phyloP scores from a whole-genome alignment of 2,888 invertebrate species.

The Tenthredo notha region DNA sequence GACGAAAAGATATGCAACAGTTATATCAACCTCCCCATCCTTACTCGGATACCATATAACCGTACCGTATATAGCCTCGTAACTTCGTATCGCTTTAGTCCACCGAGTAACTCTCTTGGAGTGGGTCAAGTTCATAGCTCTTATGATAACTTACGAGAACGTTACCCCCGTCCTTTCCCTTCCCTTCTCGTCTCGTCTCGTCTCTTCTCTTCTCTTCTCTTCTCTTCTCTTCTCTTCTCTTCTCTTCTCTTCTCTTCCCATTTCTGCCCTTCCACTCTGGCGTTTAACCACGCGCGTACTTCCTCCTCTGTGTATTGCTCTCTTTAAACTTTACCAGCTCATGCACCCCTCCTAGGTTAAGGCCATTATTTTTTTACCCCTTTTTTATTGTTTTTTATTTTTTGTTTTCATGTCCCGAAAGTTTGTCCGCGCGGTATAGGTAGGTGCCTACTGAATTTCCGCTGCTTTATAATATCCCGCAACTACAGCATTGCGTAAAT shows the following conservation, averaged over 20 bases:
- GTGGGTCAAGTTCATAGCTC: constrained; percentile 76
- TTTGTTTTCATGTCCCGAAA: not conserved
- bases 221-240: not conserved
- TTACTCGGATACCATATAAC: not conserved
- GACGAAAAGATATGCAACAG: constrained; percentile 51
- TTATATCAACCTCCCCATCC: not conserved
- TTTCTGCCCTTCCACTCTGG: constrained; percentile 23
- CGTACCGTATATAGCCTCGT: constrained; percentile 11
- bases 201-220: constrained; percentile 45
- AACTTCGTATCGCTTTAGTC: constrained; percentile 29
- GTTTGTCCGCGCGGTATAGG: not conserved
- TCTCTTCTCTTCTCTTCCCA: constrained; percentile 50
- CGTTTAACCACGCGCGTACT: constrained; percentile 28
- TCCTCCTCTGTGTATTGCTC: constrained; percentile 32
- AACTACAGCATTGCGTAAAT: not conserved
- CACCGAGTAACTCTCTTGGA: constrained; percentile 58
- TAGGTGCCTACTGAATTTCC: not conserved
- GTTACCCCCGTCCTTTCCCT: constrained; percentile 68
- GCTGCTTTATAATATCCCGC: no score
- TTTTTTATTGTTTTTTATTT: not conserved
- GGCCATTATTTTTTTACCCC: not conserved
- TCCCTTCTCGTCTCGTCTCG: no score
- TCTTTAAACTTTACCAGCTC: constrained; percentile 15
- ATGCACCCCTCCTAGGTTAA: not conserved
- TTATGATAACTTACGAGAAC: constrained; percentile 71